Evolutionary conservation across 2,797 vertebrate genomes (phyloP), one percentile per base, ranked within the genome.

Genomic region (Okamejei kenojei): DNA sequence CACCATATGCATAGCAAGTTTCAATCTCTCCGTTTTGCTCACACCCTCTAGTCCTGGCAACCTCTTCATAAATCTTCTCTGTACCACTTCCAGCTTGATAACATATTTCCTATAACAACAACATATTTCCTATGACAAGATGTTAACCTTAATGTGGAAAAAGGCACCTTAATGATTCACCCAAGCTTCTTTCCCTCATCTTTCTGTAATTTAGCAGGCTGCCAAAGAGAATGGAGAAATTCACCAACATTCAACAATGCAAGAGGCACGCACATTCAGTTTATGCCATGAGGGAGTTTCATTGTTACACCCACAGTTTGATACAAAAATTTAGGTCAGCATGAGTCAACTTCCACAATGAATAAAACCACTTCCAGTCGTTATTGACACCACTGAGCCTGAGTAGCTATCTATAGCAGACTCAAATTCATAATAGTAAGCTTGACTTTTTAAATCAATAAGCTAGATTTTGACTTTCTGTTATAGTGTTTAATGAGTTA

Each of bases 131-230:
- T 54, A 54, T 54, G 45, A 54, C 45, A 54, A 54, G 45, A 54
- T 94, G 94, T 78, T 32, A 2, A 78, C n/a, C 77, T 78, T 32
- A 35, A 2, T 15, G 9, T 78, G n/a, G n/a, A 78, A 78, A 13
- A 78, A 17, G 8, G 19, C 23, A 77, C 23, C 29, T 77, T 77
- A 77, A 77, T 9, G n/a, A 78, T 35, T 35, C n/a, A 78, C 19
- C 77, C n/a, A 78, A 78, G 13, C 32, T 35, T 78, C 77, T 74
- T 74, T 6, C 13, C 77, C 32, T 82, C 23, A 82, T 82, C 23
- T 82, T 58, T 58, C 54, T 15, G 9, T 61, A 61, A 11, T 54
- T 13, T 54, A 29, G 80, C 29, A 45, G 26, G 23, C 45, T 5
- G 9, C 29, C 80, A 82, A 61, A 61, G 45, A 58, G 45, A 82